Conservation (phyloP, 1,140 invertebrate genomes). For the Aphaenogaster floridana region DNA sequence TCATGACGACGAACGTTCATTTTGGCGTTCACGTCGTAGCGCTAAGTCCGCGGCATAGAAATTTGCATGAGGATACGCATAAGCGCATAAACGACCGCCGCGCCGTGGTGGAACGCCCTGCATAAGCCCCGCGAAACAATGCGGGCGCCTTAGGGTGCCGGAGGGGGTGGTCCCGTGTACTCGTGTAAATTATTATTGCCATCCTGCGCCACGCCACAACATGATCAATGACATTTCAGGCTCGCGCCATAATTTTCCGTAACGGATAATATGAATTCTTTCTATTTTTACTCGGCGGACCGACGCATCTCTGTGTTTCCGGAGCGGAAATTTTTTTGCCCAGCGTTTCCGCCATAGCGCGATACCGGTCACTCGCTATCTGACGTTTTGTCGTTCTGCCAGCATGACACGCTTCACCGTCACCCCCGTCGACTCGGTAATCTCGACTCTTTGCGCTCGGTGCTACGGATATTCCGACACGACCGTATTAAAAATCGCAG, state of each 20-base stretch:
- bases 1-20: constrained; percentile 27
- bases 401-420: constrained; percentile 7
- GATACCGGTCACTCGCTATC: constrained; percentile 13
- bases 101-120: not conserved
- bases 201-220: not conserved
- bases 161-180: not conserved
- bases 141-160: not conserved
- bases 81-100: not conserved
- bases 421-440: constrained; percentile 5
- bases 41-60: constrained; percentile 19
- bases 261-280: not conserved
- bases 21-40: constrained; percentile 5
- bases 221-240: constrained; percentile 12
- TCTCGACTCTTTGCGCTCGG: constrained; percentile 25
- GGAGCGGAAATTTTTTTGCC: not conserved
- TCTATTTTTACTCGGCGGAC: not conserved
- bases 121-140: constrained; percentile 37
- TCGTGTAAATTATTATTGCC: constrained; percentile 30
- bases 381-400: constrained; percentile 24
- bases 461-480: not conserved
- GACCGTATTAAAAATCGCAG: not conserved
- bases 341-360: not conserved
- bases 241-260: constrained; percentile 17
- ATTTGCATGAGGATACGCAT: constrained; percentile 38
- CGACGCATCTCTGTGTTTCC: not conserved